Conservation (phyloP, 2,888 invertebrate genomes). For the Pterostichus madidus region DNA sequence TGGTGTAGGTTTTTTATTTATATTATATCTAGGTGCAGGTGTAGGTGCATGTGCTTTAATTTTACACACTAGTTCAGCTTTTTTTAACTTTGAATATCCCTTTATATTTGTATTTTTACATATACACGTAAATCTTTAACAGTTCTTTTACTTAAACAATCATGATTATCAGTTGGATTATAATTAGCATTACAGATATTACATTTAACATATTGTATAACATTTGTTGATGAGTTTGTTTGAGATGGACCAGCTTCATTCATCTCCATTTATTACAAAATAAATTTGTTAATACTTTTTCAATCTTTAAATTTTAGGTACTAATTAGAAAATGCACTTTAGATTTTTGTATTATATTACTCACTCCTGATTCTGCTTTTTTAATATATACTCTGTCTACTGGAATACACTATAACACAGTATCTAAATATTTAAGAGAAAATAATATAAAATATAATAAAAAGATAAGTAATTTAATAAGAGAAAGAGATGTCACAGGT, state of each 20-base stretch:
- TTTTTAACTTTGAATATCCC: neutral
- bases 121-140: neutral
- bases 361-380: too few species aligned
- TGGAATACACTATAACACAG: too few species aligned
- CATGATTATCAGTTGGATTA: too few species aligned
- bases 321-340: constrained; percentile 4
- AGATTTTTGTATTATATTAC: too few species aligned
- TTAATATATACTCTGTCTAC: too few species aligned
- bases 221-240: constrained; percentile 16
- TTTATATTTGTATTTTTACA: constrained; percentile 2
- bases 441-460: too few species aligned
- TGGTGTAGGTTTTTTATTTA: neutral
- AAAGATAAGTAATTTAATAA: too few species aligned
- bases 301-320: too few species aligned
- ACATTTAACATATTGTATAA: constrained; percentile 15
- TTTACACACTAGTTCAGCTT: neutral
- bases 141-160: too few species aligned
- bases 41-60: neutral
- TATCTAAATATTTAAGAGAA: too few species aligned
- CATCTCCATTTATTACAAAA: constrained; percentile 7
- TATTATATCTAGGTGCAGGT: neutral
- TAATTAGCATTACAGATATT: neutral
- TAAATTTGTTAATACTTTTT: neutral
- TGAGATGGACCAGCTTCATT: constrained; percentile 11
- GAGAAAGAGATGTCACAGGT: too few species aligned